Evolutionary conservation across 1,140 invertebrate genomes (phyloP).

Genomic region (Phthorimaea operculella): DNA sequence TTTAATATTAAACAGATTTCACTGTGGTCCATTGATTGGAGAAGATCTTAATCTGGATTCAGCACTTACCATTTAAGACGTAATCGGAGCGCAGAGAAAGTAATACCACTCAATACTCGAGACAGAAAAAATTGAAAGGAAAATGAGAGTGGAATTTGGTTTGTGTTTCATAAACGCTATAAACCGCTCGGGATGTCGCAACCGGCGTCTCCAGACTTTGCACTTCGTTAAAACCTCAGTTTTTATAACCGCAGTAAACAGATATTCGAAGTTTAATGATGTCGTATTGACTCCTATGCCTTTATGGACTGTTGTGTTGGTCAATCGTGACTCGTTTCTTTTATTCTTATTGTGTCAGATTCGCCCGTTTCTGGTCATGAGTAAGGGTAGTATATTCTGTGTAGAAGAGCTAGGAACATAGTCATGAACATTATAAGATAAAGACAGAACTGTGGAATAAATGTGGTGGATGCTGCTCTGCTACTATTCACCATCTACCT

Average conservation of each 20-base stretch:
- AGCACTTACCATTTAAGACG: constrained; percentile 13
- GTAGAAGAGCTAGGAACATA: too few relatives aligned
- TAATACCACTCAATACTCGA: constrained; percentile 35
- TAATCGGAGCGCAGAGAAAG: constrained; percentile 53
- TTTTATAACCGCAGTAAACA: constrained; percentile 1
- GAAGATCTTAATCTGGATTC: background rate
- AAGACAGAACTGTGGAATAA: too few relatives aligned
- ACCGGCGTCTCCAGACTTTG: background rate
- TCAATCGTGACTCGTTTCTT: background rate
- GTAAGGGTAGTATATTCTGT: too few relatives aligned
- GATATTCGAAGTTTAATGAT: constrained; percentile 1
- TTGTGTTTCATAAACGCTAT: constrained; percentile 31
- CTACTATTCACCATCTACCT: too few relatives aligned
- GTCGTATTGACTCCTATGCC: background rate
- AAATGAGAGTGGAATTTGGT: constrained; percentile 44
- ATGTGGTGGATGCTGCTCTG: too few relatives aligned
- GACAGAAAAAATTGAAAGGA: constrained; percentile 43
- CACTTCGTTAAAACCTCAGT: background rate
- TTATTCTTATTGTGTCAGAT: background rate
- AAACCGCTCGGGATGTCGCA: constrained; percentile 10
- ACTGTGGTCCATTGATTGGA: background rate
- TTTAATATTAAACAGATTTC: too few relatives aligned
- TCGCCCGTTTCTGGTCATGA: too few relatives aligned
- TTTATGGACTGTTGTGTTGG: constrained; percentile 1
- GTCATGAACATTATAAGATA: too few relatives aligned